Conservation (phyloP, 2,888 invertebrate genomes). For the Epinotia nisella region DNA sequence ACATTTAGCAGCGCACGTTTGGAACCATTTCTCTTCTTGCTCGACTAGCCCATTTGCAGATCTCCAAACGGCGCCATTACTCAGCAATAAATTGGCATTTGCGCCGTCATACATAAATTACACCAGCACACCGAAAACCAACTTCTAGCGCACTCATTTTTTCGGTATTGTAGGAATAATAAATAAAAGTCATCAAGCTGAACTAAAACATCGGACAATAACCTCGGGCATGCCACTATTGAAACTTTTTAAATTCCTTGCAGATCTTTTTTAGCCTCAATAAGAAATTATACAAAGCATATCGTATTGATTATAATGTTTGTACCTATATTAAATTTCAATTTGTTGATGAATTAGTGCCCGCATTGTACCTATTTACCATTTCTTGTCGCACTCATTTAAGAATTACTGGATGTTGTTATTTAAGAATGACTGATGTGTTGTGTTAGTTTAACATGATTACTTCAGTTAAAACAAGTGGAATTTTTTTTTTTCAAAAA, state of each 20-base stretch:
- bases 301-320: no score
- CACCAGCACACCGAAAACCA: constrained; percentile 76
- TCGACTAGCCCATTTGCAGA: constrained; percentile 83
- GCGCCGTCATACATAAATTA: constrained; percentile 84
- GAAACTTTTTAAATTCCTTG: background rate
- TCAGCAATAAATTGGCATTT: constrained; percentile 85
- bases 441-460: no score
- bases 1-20: constrained; percentile 80
- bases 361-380: no score
- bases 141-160: constrained; percentile 76
- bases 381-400: no score
- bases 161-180: constrained; percentile 59
- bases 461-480: no score
- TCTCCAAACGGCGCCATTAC: constrained; percentile 83
- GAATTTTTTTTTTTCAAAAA: no score
- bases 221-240: background rate
- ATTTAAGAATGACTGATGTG: no score
- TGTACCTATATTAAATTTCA: no score
- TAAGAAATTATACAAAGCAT: no score
- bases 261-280: no score
- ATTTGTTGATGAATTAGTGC: no score
- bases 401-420: no score
- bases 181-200: constrained; percentile 47
- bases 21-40: constrained; percentile 82
- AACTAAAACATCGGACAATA: background rate